Evolutionary conservation across 1,140 invertebrate species (phyloP), one percentile per base, ranked within the genome.

Genomic region (Aphelenchoides fujianensis): DNA sequence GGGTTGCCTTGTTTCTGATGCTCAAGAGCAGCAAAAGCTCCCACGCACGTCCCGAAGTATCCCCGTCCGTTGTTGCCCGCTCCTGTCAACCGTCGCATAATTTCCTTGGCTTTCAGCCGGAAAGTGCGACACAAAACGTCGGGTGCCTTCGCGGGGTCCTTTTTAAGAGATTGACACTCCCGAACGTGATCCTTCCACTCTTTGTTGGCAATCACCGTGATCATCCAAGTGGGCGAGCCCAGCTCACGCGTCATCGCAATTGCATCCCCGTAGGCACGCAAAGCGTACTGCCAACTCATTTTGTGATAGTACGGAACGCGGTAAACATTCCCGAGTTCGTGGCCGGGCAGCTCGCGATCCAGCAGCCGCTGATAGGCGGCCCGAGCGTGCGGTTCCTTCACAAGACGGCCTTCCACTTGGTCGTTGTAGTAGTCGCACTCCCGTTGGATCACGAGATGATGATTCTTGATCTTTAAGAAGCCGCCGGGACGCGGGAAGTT

Each of bases 1-100:
- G 87, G 86, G 34, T 87, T 74, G 9, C 87, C 86, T 69, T 85
- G 75, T 73, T 88, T 88, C 77, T 88, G 86, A 83, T 85, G 88
- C 77, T 89, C 87, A 48, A 88, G 79, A 3, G 75, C 75, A 59
- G 74, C 68, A 5, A 79, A 28, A 5, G 69, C 36, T 0, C 72
- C 83, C 1, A 62, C 34, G 23, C 57, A 41, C 64, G 64, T 53
- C 9, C 84, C 83, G 37, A 84, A 69, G 1, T 79, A 7, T 7
- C 55, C 55, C 7, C 5, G 7, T 5, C 27, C 67, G 27, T 85
- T 68, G 23, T 72, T 68, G 75, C 86, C 69, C 72, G 55, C 7
- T 9, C 23, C 23, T 27, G 55, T 27, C 55, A 59, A 59, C 7
- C 7, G 55, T 7, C 23, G 55, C 55, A 88, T 83, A 2, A 89